Base-by-base conservation (phyloP, 2,888 invertebrate genomes). In the Lasioglossum oenotherae region DNA sequence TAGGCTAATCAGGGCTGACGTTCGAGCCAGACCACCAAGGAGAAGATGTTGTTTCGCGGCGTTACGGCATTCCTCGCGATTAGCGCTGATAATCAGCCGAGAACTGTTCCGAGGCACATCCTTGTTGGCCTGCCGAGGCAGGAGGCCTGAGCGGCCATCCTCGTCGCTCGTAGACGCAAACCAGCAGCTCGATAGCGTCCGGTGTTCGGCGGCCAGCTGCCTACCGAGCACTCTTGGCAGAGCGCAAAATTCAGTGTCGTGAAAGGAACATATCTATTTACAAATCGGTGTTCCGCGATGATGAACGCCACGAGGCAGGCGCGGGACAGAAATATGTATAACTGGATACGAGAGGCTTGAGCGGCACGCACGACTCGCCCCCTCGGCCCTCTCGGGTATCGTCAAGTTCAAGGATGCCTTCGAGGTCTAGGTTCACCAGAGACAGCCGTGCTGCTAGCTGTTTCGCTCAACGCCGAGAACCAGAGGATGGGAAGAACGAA, bases 221-320 rank as follows among this genome's bases (percentile, higher is more conserved):
- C 12, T n/a, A 4, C 57, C n/a, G 57, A 57, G 57, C 12, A 12
- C 69, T 69, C 35, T 69, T 38, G 35, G 69, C 31, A 67, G 38
- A 27, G 12, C 44, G 60, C 46, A n/a, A 31, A n/a, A 31, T 35
- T 60, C 73, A 46, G 31, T 31, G 12, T 44, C 75, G 35, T 12
- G 71, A 46, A 44, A 49, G 57, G 44, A 60, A 64, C 74, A n/a
- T 91, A 89, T 90, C 91, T 88, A 69, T 91, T 89, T 86, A 84
- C 83, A 86, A 89, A 89, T 91, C 89, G 88, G 85, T 88, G 91
- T 91, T 91, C 87, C 89, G 88, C 89, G 86, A 91, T 89, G 91
- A 88, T 89, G 91, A 89, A 89, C 91, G 89, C 90, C 86, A 89
- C 82, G 74, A 31, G 81, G 81, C 86, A 81, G 81, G 78, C 81